phyloP scores from a whole-genome alignment of 2,888 invertebrate species.

The Hypselothyrea guttata region DNA sequence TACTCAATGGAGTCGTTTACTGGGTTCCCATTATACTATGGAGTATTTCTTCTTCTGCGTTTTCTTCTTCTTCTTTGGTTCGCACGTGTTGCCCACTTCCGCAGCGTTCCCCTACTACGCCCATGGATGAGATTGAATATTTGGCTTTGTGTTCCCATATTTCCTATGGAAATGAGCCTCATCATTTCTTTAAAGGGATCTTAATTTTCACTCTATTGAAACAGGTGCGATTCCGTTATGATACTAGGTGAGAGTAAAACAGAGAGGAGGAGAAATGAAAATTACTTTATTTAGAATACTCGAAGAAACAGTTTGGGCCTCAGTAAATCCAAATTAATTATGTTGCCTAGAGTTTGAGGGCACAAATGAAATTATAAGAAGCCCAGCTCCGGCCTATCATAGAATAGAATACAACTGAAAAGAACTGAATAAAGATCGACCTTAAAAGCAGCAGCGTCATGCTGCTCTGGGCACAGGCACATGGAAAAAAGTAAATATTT shows the following conservation, averaged over 20 bases:
- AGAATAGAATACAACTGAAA: constrained; percentile 1
- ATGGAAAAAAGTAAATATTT: constrained; percentile 60
- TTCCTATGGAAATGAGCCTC: constrained; percentile 30
- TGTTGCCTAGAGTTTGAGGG: constrained; percentile 39
- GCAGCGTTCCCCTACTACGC: constrained; percentile 16
- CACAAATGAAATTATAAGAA: constrained; percentile 66
- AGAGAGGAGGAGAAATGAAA: constrained; percentile 36
- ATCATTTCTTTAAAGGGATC: constrained; percentile 25
- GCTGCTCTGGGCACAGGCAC: constrained; percentile 42
- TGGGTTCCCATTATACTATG: constrained; percentile 10
- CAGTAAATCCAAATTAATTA: constrained; percentile 70
- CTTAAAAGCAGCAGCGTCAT: constrained; percentile 65
- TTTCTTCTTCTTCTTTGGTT: constrained; percentile 16
- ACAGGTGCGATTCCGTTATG: constrained; percentile 59
- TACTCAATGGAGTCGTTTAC: constrained; percentile 21
- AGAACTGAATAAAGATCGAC: constrained; percentile 37
- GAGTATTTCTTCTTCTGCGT: constrained; percentile 4
- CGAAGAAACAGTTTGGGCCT: constrained; percentile 36
- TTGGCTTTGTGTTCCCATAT: constrained; percentile 25
- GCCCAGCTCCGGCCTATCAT: constrained; percentile 28
- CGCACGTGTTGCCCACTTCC: constrained; percentile 68
- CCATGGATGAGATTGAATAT: constrained; percentile 37
- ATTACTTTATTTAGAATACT: constrained; percentile 57
- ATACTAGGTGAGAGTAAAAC: constrained; percentile 20
- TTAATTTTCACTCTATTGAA: constrained; percentile 49